phyloP scores from a whole-genome alignment of 2,888 invertebrate species.

The Netelia melanura region DNA sequence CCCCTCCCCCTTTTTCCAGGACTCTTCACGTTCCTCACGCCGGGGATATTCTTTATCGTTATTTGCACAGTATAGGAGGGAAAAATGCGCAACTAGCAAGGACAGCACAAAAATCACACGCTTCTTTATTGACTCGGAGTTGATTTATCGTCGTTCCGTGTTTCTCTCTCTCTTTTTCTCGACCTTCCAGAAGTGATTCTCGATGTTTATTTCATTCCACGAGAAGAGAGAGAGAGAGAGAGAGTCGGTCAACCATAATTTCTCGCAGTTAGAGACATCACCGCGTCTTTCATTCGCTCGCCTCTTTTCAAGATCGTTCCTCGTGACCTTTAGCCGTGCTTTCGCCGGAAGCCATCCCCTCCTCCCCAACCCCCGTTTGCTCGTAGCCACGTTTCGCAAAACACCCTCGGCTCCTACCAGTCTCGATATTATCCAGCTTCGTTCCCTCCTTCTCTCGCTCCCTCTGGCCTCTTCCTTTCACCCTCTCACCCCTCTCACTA shows the following conservation, averaged over 20 bases:
- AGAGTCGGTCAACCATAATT: constrained; percentile 13
- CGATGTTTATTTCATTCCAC: constrained; percentile 27
- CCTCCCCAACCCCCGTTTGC: background rate
- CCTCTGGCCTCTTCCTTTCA: background rate
- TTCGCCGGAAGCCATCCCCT: constrained; percentile 9
- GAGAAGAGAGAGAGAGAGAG: background rate
- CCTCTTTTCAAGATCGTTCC: background rate
- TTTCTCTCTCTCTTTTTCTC: constrained; percentile 5
- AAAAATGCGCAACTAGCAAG: constrained; percentile 18
- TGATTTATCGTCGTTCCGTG: constrained; percentile 45
- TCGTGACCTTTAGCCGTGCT: background rate
- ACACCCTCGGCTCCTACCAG: constrained; percentile 1
- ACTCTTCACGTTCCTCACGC: background rate
- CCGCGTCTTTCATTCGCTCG: constrained; percentile 2
- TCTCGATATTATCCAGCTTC: constrained; percentile 15
- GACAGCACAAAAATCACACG: constrained; percentile 2
- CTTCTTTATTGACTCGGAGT: constrained; percentile 34
- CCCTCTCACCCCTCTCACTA: background rate
- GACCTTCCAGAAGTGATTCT: background rate
- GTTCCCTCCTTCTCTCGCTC: background rate
- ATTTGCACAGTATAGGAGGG: background rate
- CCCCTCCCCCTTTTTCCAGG: background rate
- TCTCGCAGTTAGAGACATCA: background rate
- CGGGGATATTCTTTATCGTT: background rate
- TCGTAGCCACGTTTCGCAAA: constrained; percentile 15